These are phyloP conservation scores for Acronicta alni DNA, from an alignment of 2,888 invertebrate genomes.

Conservation along the genomic window DNA sequence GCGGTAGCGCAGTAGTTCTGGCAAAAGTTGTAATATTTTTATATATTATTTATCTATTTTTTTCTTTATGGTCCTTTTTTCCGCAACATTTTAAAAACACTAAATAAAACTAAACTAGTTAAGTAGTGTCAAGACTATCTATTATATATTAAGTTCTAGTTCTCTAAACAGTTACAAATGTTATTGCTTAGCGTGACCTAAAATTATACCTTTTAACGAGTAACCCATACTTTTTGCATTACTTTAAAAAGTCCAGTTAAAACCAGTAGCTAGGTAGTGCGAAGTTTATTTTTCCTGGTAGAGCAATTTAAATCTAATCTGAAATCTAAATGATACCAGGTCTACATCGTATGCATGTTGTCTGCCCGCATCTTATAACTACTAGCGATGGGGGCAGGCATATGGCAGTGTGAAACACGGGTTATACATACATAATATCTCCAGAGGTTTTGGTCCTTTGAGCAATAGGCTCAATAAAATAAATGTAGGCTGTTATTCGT, in stretches of 20 bases:
- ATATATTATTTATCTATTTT: too few relatives aligned
- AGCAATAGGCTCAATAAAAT: too few relatives aligned
- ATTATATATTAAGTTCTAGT: too few relatives aligned
- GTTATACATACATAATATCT: slow-evolving; percentile 3
- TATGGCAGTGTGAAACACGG: background rate
- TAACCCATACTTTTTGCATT: background rate
- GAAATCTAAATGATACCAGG: slow-evolving; percentile 49
- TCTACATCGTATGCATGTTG: slow-evolving; percentile 23
- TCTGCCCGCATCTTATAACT: slow-evolving; percentile 50
- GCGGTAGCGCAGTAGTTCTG: too few relatives aligned
- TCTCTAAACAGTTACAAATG: too few relatives aligned
- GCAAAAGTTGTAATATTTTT: background rate
- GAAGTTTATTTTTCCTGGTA: slow-evolving; percentile 38
- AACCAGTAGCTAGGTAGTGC: slow-evolving; percentile 36
- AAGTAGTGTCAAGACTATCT: too few relatives aligned
- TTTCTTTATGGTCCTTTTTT: slow-evolving; percentile 11
- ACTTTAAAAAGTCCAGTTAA: slow-evolving; percentile 19
- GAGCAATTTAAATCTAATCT: slow-evolving; percentile 49
- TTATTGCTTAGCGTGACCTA: too few relatives aligned
- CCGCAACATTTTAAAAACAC: background rate
- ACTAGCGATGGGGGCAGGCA: slow-evolving; percentile 25
- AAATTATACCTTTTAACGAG: background rate
- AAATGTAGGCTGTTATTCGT: too few relatives aligned
- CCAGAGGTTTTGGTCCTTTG: too few relatives aligned
- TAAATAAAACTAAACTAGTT: too few relatives aligned